These are phyloP conservation scores for Chirona hameri DNA, from an alignment of 2,888 invertebrate genomes.

Conservation along the genomic window DNA sequence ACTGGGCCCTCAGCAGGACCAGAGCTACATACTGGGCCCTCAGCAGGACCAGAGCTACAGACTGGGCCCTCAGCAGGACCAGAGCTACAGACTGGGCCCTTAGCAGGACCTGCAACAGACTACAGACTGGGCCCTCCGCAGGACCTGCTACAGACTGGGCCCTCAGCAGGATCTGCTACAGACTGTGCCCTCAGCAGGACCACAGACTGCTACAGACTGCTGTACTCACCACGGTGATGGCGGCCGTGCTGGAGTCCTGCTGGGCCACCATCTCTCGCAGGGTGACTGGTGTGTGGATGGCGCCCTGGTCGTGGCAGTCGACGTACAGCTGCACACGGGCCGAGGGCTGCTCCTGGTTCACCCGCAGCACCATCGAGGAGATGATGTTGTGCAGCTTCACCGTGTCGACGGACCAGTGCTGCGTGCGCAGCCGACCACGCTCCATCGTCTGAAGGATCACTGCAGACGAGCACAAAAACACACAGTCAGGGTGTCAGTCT, in stretches of 20 bases:
- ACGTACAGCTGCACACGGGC: slow-evolving; percentile 61
- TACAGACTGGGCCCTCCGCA: too few species aligned
- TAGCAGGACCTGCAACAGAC: too few species aligned
- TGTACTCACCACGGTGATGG: slow-evolving; percentile 52
- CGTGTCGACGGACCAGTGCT: slow-evolving; percentile 60
- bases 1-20: too few species aligned
- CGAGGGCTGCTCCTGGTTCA: slow-evolving; percentile 56
- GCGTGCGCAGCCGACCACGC: slow-evolving; percentile 56
- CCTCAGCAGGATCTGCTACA: too few species aligned
- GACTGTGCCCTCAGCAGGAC: too few species aligned
- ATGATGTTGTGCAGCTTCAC: slow-evolving; percentile 55
- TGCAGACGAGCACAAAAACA: slow-evolving; percentile 22
- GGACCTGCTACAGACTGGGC: too few species aligned
- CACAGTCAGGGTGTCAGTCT: too few species aligned
- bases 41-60: too few species aligned
- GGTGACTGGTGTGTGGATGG: slow-evolving; percentile 57
- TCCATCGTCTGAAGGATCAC: slow-evolving; percentile 44
- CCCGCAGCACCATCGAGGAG: slow-evolving; percentile 55
- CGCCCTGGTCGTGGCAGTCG: slow-evolving; percentile 63
- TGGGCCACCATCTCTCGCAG: slow-evolving; percentile 55
- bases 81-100: too few species aligned
- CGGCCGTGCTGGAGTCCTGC: not conserved
- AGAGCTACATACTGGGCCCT: too few species aligned
- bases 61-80: too few species aligned
- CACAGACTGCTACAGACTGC: too few species aligned